Percentiles rank a stretch among this genome's conserved stretches.
phyloP scores from a whole-genome alignment of 2,888 invertebrate genomes.

The Cynaeus angustus region DNA sequence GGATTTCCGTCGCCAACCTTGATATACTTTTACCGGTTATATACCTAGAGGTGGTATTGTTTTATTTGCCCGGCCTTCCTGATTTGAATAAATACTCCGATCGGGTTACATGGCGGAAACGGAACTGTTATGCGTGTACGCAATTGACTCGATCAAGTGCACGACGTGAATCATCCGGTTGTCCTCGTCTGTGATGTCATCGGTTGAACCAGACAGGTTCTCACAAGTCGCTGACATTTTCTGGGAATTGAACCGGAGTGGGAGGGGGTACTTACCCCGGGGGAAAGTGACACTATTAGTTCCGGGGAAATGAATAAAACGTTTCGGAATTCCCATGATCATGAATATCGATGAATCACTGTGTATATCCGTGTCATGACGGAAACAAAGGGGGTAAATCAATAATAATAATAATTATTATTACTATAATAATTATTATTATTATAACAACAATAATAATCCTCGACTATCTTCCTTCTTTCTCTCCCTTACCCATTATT shows the following conservation, averaged over 20 bases:
- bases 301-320: too few species aligned
- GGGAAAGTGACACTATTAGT: neutral
- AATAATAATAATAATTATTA: too few species aligned
- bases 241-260: slow-evolving; percentile 12
- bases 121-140: slow-evolving; percentile 7
- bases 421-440: too few species aligned
- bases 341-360: slow-evolving; percentile 18
- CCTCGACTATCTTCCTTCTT: too few species aligned
- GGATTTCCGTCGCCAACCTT: slow-evolving; percentile 11
- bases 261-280: neutral
- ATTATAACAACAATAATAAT: too few species aligned
- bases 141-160: slow-evolving; percentile 9
- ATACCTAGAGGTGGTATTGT: neutral
- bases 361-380: slow-evolving; percentile 10
- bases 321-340: slow-evolving; percentile 17
- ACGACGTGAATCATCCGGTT: slow-evolving; percentile 37
- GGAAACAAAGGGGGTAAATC: neutral
- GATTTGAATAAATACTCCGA: neutral
- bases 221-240: slow-evolving; percentile 42
- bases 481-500: slow-evolving; percentile 35
- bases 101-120: slow-evolving; percentile 8
- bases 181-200: slow-evolving; percentile 43
- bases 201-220: slow-evolving; percentile 34
- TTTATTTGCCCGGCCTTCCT: slow-evolving; percentile 5
- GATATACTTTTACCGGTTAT: neutral